Evolutionary conservation across 1,140 invertebrate genomes (phyloP).

Genomic region (Saccostrea cuccullata): DNA sequence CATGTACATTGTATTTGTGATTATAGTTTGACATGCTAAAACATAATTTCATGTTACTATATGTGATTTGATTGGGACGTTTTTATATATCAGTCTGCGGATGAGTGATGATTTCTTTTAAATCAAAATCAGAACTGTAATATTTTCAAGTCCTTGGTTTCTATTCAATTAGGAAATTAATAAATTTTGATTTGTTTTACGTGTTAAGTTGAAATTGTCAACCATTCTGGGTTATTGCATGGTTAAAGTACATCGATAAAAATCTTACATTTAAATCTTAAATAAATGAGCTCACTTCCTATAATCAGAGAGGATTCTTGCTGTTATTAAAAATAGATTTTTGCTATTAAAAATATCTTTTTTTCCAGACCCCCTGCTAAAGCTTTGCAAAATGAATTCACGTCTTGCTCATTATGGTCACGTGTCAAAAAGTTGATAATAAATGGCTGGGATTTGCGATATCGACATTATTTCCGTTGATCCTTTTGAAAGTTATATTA

Average conservation of each 20-base stretch:
- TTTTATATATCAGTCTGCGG: too few species aligned
- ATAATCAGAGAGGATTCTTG: background rate
- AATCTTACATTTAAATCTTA: too few species aligned
- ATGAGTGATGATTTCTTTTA: too few species aligned
- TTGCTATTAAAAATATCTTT: background rate
- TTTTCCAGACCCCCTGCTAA: background rate
- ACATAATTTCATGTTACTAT: background rate
- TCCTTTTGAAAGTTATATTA: constrained; percentile 26
- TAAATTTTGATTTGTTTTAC: too few species aligned
- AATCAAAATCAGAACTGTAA: too few species aligned
- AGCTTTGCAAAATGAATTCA: background rate
- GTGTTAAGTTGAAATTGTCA: too few species aligned
- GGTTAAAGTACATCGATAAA: too few species aligned
- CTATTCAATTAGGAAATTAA: too few species aligned
- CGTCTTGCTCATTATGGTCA: background rate
- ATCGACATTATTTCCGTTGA: constrained; percentile 16
- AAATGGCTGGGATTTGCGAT: constrained; percentile 21
- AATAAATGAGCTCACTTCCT: too few species aligned
- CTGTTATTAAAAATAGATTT: background rate
- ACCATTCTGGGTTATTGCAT: too few species aligned
- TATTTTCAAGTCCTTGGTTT: too few species aligned
- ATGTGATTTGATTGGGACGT: too few species aligned
- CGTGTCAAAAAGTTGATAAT: constrained; percentile 24
- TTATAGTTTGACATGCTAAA: background rate
- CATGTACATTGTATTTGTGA: background rate